phyloP scores from a whole-genome alignment of 30 jellyfish, hydroid and myxozoan species.

The Aurelia coerulea region DNA sequence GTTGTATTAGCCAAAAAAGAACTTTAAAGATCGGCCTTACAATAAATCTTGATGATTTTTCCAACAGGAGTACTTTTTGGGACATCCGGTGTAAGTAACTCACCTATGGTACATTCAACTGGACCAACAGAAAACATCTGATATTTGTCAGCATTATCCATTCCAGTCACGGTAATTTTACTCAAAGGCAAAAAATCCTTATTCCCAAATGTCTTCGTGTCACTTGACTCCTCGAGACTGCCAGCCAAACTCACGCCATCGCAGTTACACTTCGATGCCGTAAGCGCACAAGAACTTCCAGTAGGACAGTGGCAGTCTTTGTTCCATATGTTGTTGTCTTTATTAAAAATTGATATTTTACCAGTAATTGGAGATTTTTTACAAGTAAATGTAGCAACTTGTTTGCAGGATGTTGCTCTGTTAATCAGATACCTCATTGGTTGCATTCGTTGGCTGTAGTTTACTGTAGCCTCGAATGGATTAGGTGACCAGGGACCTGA shows the following conservation, averaged over 20 bases:
- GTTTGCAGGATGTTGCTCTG: constrained; percentile 15
- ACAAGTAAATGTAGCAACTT: constrained; percentile 8
- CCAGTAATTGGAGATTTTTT: background rate
- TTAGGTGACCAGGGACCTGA: constrained; percentile 21
- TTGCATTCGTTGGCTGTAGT: background rate
- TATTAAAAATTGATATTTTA: background rate
- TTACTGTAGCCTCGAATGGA: background rate
- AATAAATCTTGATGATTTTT: too few relatives aligned
- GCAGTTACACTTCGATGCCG: too few relatives aligned
- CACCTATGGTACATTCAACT: constrained; percentile 39
- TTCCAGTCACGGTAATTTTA: background rate
- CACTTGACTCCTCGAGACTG: background rate
- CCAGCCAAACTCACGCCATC: too few relatives aligned
- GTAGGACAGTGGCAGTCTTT: constrained; percentile 1
- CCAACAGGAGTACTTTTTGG: too few relatives aligned
- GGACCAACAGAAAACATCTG: constrained; percentile 32
- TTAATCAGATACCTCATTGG: background rate
- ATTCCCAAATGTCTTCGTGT: constrained; percentile 5
- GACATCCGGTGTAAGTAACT: background rate
- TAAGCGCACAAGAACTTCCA: too few relatives aligned
- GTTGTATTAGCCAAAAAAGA: too few relatives aligned
- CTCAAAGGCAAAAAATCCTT: constrained; percentile 3
- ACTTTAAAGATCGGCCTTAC: too few relatives aligned
- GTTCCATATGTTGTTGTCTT: background rate
- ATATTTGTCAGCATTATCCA: background rate